These are phyloP conservation scores for Ceratina japonica DNA, from an alignment of 1,140 invertebrate genomes.

Conservation along the genomic window DNA sequence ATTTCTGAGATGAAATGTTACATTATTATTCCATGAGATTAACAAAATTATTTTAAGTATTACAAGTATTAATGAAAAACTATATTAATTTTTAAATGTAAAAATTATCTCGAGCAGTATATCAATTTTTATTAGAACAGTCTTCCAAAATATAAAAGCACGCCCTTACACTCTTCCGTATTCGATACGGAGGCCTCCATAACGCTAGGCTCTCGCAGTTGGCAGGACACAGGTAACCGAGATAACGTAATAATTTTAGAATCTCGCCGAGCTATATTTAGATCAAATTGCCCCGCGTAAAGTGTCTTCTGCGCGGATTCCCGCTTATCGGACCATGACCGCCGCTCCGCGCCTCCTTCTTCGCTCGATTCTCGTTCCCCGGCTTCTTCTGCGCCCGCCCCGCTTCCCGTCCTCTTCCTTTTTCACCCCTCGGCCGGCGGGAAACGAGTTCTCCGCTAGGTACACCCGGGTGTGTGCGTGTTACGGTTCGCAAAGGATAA, in stretches of 20 bases:
- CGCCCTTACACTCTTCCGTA: too few species aligned
- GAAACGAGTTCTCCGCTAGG: slow-evolving; percentile 46
- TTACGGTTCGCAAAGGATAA: slow-evolving; percentile 62
- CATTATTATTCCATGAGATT: too few species aligned
- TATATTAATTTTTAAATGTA: too few species aligned
- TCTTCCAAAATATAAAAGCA: too few species aligned
- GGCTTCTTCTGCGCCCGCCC: neutral
- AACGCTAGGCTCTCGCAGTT: too few species aligned
- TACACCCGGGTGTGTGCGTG: slow-evolving; percentile 47
- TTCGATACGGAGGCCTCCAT: too few species aligned
- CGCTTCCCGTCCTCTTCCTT: slow-evolving; percentile 9
- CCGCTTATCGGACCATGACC: slow-evolving; percentile 69
- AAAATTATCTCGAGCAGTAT: too few species aligned
- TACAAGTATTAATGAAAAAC: too few species aligned
- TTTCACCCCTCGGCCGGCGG: slow-evolving; percentile 6
- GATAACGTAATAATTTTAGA: slow-evolving; percentile 64
- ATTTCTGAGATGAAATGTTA: too few species aligned
- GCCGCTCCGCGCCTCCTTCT: slow-evolving; percentile 46
- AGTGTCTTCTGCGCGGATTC: slow-evolving; percentile 67
- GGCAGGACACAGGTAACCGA: slow-evolving; percentile 42
- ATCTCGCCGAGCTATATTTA: slow-evolving; percentile 68
- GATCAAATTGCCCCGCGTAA: slow-evolving; percentile 62
- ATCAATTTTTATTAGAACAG: too few species aligned
- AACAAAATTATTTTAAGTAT: too few species aligned
- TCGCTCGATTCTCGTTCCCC: neutral